phyloP scores from a whole-genome alignment of 2,888 invertebrate genomes.

The Nematopogon swammerdamellus region DNA sequence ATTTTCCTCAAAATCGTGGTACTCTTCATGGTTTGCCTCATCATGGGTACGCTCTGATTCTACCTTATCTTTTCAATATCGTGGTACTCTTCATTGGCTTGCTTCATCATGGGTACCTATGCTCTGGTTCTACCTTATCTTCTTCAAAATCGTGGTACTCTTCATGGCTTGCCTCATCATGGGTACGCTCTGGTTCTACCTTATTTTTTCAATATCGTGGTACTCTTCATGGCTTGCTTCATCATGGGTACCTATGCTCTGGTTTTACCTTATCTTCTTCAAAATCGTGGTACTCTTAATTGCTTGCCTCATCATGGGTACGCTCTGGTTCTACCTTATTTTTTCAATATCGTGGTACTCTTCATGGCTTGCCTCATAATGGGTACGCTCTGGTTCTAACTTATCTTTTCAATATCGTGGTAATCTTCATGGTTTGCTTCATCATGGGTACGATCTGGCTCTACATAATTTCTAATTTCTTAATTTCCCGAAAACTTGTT shows the following conservation, averaged over 20 bases:
- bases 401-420: constrained; percentile 64
- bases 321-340: constrained; percentile 14
- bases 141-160: constrained; percentile 68
- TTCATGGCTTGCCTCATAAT: too few species aligned
- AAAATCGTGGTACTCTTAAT: constrained; percentile 71
- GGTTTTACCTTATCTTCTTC: constrained; percentile 21
- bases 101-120: not conserved
- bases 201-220: not conserved
- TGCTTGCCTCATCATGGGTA: constrained; percentile 70
- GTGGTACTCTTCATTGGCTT: not conserved
- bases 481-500: too few species aligned
- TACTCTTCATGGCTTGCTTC: not conserved
- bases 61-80: not conserved
- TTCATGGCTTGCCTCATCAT: constrained; percentile 69
- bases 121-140: not conserved
- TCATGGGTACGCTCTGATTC: constrained; percentile 60
- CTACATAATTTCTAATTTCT: not conserved
- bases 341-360: not conserved
- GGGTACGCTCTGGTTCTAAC: not conserved
- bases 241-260: not conserved
- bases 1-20: constrained; percentile 71
- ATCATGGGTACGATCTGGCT: constrained; percentile 61
- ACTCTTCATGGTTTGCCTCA: constrained; percentile 68
- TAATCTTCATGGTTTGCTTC: constrained; percentile 69
- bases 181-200: constrained; percentile 48